Base-by-base conservation (phyloP, 2,113 vertebrate species). In the Embiotoca jacksoni region DNA sequence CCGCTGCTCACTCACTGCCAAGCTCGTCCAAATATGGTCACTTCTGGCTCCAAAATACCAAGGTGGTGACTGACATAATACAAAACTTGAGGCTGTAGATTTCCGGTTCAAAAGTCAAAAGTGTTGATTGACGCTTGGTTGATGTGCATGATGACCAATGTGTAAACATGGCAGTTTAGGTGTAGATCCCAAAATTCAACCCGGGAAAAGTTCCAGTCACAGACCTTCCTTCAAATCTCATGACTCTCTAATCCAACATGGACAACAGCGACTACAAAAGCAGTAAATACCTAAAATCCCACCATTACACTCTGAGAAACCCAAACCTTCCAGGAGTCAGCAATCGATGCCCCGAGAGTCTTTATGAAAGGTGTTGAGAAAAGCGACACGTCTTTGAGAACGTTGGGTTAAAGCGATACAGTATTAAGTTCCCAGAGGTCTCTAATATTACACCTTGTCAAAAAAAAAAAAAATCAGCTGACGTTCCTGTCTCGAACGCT, bases 371-470 rank as follows among this genome's bases (percentile, higher is more conserved):
- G 41, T 23, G 23, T 6, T 44, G 39, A 8, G 39, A 41, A 41
- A 41, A 2, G 10, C 39, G 41, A 44, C 41, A 44, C 41, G 5
- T 5, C 9, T 5, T 44, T 5, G 41, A 6, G 41, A 9, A 44
- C 9, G 41, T 44, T 5, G 9, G 41, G 23, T 23, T 23, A 23
- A 23, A 44, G 41, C 5, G 41, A 44, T 8, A 61, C 52, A 76
- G 71, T 56, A 31, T 83, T 14, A 81, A 41, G 44, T 79, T 86
- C 7, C 69, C 70, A 65, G 37, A 39, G 31, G n/a, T n/a, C 11
- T 78, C 76, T 87, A 59, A 75, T 73, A 39, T 82, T 78, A 76
- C 77, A 68, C 59, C 66, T 60, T 67, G 36, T 47, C 30, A 39
- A 4, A 44, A 11, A 13, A 52, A 33, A 41, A 55, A 65, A 54